These are phyloP conservation scores for Drosophila navojoa DNA, from an alignment of 1,140 invertebrate genomes.

Conservation along the genomic window DNA sequence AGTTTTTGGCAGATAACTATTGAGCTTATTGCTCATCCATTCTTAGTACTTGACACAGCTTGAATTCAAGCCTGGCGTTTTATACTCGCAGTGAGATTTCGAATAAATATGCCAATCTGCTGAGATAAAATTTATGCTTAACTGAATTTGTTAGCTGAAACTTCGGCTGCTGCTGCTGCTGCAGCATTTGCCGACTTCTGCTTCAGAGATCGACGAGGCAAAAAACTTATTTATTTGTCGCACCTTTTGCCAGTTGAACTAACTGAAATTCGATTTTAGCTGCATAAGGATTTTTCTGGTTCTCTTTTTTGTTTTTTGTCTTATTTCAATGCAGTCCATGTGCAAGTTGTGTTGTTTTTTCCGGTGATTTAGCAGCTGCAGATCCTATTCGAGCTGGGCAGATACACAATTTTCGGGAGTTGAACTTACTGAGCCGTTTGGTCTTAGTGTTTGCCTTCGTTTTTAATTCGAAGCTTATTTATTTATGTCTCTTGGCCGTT, in stretches of 20 bases:
- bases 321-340: conserved; percentile 60
- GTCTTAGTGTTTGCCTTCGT: conserved; percentile 57
- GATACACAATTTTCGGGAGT: conserved; percentile 8
- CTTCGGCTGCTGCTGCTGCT: neutral
- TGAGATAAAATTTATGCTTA: conserved; percentile 15
- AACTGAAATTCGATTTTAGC: conserved; percentile 14
- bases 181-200: neutral
- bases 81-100: no score
- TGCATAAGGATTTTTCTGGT: neutral
- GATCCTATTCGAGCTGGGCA: neutral
- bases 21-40: no score
- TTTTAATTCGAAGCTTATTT: conserved; percentile 66
- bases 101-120: conserved; percentile 5
- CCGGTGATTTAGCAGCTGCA: conserved; percentile 65
- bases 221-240: conserved; percentile 18
- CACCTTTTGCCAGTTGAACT: conserved; percentile 1
- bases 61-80: no score
- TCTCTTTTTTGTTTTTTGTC: neutral
- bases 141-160: conserved; percentile 1
- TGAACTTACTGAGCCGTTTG: conserved; percentile 17
- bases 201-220: conserved; percentile 8
- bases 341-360: conserved; percentile 58
- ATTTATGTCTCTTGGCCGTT: conserved; percentile 60
- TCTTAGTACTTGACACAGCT: no score
- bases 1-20: no score